These are phyloP conservation scores for Mastigias papua DNA, from an alignment of 30 jellyfish, hydroid and myxozoan species.

Conservation along the genomic window DNA sequence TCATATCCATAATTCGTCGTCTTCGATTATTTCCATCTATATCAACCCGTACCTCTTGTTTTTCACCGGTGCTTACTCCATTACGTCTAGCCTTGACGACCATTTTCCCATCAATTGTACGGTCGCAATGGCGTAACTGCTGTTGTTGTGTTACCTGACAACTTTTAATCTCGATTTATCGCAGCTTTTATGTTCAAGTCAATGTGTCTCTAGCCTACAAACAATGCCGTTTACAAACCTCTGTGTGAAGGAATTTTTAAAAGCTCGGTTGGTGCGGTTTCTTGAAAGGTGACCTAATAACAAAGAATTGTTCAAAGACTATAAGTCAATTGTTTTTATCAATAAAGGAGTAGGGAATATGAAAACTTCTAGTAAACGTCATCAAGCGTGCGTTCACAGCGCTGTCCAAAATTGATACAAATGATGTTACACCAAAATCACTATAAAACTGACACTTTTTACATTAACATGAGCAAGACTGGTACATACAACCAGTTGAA, in stretches of 20 bases:
- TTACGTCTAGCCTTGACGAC: slow-evolving; percentile 10
- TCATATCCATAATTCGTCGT: slow-evolving; percentile 55
- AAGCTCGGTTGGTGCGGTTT: background rate
- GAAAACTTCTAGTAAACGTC: no score
- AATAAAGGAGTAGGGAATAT: background rate
- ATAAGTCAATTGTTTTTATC: background rate
- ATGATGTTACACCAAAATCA: no score
- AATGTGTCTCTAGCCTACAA: slow-evolving; percentile 17
- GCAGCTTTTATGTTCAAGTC: slow-evolving; percentile 6
- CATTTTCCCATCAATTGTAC: slow-evolving; percentile 27
- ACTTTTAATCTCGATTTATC: slow-evolving; percentile 44
- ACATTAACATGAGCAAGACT: no score
- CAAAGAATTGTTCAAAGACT: background rate
- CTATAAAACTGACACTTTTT: no score
- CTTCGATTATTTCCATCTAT: slow-evolving; percentile 25
- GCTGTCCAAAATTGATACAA: no score
- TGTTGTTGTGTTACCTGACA: slow-evolving; percentile 36
- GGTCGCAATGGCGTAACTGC: background rate
- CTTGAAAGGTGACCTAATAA: slow-evolving; percentile 1
- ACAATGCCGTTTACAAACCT: slow-evolving; percentile 31
- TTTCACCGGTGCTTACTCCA: background rate
- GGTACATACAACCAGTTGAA: no score
- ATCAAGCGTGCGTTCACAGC: no score
- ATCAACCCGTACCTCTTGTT: background rate
- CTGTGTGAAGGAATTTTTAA: slow-evolving; percentile 9